These are phyloP conservation scores for Keiferia lycopersicella DNA, from an alignment of 2,888 invertebrate species.

Conservation along the genomic window DNA sequence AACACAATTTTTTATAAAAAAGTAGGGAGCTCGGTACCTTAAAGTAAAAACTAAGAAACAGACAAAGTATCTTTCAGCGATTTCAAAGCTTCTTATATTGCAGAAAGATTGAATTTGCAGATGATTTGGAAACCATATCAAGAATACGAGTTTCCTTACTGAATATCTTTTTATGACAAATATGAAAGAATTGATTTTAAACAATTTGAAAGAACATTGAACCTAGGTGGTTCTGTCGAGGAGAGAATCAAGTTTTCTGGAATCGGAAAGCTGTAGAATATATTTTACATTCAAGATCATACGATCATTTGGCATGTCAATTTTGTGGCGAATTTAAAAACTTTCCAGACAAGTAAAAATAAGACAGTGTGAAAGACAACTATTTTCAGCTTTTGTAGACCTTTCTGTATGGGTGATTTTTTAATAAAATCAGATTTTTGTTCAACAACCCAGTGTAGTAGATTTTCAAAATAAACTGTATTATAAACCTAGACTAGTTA, in stretches of 20 bases:
- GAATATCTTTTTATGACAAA: neutral
- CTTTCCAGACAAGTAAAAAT: slow-evolving; percentile 9
- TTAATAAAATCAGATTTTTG: too few relatives aligned
- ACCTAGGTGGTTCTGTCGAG: neutral
- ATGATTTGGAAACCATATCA: neutral
- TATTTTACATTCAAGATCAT: neutral
- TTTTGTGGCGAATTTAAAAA: neutral
- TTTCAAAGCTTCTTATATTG: too few relatives aligned
- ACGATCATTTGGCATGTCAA: neutral
- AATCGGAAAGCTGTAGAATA: neutral
- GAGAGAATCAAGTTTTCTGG: too few relatives aligned
- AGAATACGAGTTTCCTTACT: neutral
- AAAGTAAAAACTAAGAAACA: too few relatives aligned
- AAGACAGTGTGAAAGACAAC: neutral
- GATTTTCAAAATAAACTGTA: too few relatives aligned
- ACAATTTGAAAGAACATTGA: neutral
- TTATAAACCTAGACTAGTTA: too few relatives aligned
- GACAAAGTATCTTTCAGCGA: too few relatives aligned
- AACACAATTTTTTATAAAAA: too few relatives aligned
- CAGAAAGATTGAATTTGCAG: neutral
- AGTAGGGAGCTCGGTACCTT: too few relatives aligned
- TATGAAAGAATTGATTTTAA: neutral
- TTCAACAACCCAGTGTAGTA: too few relatives aligned
- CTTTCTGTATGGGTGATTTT: too few relatives aligned
- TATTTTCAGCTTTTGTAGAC: too few relatives aligned